Percentiles rank a stretch among this genome's conserved stretches.
Evolutionary conservation across 2,888 invertebrate genomes (phyloP).

Genomic region (Melikaiella ostensackeni): DNA sequence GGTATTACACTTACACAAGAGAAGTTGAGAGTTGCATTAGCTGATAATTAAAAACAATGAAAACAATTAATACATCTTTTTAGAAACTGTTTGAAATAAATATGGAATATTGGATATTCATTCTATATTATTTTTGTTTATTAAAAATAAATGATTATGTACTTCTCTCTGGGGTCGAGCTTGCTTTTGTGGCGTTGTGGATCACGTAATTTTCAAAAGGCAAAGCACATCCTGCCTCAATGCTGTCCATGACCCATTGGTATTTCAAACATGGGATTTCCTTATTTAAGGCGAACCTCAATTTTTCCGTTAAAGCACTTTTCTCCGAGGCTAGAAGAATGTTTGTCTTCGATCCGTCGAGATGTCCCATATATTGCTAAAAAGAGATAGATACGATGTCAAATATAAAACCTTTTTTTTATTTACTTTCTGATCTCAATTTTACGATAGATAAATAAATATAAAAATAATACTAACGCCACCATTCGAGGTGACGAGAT

Average conservation of each 20-base stretch:
- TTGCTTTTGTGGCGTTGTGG: conserved; percentile 78
- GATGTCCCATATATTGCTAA: conserved; percentile 79
- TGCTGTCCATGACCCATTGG: conserved; percentile 90
- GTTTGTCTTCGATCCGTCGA: conserved; percentile 80
- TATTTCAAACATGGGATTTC: conserved; percentile 85
- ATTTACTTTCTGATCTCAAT: background rate
- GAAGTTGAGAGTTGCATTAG: conserved; percentile 75
- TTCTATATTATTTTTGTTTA: background rate
- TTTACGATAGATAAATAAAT: background rate
- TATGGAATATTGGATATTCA: background rate
- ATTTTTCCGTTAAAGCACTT: conserved; percentile 83
- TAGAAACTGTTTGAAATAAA: background rate
- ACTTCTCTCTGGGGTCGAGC: conserved; percentile 84
- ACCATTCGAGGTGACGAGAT: conserved; percentile 86
- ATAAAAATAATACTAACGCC: conserved; percentile 74
- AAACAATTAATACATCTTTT: background rate
- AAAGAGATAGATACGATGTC: conserved; percentile 41
- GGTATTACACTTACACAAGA: conserved; percentile 78
- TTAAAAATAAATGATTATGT: conserved; percentile 39
- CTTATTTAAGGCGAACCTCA: conserved; percentile 80
- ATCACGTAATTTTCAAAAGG: conserved; percentile 81
- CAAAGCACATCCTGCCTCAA: conserved; percentile 84
- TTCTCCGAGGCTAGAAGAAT: conserved; percentile 78
- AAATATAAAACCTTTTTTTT: too few relatives aligned
- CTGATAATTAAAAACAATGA: conserved; percentile 52